These are phyloP conservation scores for Lasioglossum pauxillum DNA, from an alignment of 2,888 invertebrate genomes.

Conservation along the genomic window DNA sequence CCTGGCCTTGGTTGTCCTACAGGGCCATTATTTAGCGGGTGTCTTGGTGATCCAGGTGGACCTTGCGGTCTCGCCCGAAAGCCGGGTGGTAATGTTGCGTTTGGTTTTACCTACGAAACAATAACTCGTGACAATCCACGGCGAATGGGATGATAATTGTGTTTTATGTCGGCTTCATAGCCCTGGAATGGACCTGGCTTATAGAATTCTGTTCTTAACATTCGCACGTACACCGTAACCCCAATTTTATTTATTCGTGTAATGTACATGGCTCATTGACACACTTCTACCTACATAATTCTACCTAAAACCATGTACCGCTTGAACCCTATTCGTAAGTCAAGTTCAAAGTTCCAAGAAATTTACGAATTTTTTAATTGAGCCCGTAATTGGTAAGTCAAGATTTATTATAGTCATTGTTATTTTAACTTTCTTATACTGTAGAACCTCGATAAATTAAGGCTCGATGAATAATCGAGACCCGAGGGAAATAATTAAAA, in stretches of 20 bases:
- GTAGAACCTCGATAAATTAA: no score
- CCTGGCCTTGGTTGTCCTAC: constrained; percentile 85
- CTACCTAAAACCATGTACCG: no score
- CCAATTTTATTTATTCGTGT: background rate
- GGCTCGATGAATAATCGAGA: no score
- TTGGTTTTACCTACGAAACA: constrained; percentile 75
- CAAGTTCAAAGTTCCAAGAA: no score
- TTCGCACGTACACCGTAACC: background rate
- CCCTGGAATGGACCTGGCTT: background rate
- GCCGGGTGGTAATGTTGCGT: constrained; percentile 63
- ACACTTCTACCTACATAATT: no score
- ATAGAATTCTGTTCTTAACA: background rate
- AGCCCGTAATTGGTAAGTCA: no score
- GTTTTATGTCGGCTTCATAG: background rate
- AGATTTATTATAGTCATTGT: no score
- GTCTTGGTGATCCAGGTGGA: constrained; percentile 73
- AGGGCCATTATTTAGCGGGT: constrained; percentile 76
- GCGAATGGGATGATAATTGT: background rate
- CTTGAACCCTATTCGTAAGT: no score
- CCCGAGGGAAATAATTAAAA: no score
- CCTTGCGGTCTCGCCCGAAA: constrained; percentile 76
- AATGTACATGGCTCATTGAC: no score
- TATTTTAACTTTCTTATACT: no score
- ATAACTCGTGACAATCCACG: constrained; percentile 31
- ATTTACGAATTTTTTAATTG: no score